phyloP scores from a whole-genome alignment of 2,797 vertebrate genomes.

The Sebastes trivittatus region DNA sequence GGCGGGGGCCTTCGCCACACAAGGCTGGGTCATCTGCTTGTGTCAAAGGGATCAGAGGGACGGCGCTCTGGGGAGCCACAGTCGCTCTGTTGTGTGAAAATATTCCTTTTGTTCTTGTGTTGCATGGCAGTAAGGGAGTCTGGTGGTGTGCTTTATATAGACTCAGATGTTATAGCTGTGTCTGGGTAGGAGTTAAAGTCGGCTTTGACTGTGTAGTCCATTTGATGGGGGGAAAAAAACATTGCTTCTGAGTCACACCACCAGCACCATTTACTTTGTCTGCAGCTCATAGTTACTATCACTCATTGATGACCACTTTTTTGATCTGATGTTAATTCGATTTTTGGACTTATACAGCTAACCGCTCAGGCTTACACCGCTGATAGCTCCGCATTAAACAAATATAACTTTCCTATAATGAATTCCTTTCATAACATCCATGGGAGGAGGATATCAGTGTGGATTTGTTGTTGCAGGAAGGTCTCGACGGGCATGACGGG shows the following conservation, averaged over 20 bases:
- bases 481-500: neutral
- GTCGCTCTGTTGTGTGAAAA: neutral
- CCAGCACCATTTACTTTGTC: neutral
- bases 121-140: neutral
- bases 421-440: neutral
- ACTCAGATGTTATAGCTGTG: neutral
- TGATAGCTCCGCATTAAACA: neutral
- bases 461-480: neutral
- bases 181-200: neutral
- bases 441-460: neutral
- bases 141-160: neutral
- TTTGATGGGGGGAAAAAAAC: neutral
- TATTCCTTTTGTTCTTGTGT: neutral
- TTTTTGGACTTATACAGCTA: neutral
- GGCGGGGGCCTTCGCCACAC: neutral
- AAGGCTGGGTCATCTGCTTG: neutral
- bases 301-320: neutral
- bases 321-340: neutral
- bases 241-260: neutral
- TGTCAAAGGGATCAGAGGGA: constrained; percentile 5
- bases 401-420: neutral
- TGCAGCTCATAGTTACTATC: neutral
- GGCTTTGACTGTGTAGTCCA: neutral
- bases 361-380: neutral
- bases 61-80: neutral